Evolutionary conservation across 2,888 invertebrate genomes (phyloP), one percentile per base, ranked within the genome.

Genomic region (Eucera pruinosa): DNA sequence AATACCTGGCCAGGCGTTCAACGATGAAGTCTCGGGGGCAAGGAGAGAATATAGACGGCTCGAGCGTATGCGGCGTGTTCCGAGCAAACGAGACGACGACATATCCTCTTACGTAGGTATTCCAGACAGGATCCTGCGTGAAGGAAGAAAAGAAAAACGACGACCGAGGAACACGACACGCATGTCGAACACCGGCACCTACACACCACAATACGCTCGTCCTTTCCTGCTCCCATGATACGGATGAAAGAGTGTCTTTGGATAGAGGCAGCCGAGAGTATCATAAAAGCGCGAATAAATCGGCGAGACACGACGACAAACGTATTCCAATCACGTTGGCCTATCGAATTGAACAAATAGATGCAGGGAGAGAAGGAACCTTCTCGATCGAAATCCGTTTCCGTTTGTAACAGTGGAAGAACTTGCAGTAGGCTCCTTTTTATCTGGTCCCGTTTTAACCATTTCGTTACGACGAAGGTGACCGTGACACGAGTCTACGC

Each of bases 61-160:
- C 47, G 50, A 36, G 61, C 66, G 39, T 62, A 67, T 75, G 67
- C 72, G 78, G 74, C 68, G 78, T 74, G 80, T 78, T 76, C 78
- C 77, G 72, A 81, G 86, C 83, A 81, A 86, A 84, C 81, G 82
- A 84, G 86, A 84, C 85, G 82, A 58, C 78, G 64, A 81, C 83
- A 74, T 88, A 87, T 87, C 86, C 85, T 80, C 87, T 88, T 88
- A 88, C 84, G 82, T 75, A 85, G 83, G 78, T 85, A 85, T 87
- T 86, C 81, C 83, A 85, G 88, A 86, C 83, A 61, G 81, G 78
- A 87, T 84, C 79, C 62, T 41, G 61, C 43, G 72, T 30, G 75
- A 78, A 58, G 50, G 20, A 30, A 30, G 61, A 36, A n/a, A 43
- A 25, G 52, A 30, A 68, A 36, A 20, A 27, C 64, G 60, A 70